Conservation (phyloP, 2,888 invertebrate species). For the Limnephilus auricula region DNA sequence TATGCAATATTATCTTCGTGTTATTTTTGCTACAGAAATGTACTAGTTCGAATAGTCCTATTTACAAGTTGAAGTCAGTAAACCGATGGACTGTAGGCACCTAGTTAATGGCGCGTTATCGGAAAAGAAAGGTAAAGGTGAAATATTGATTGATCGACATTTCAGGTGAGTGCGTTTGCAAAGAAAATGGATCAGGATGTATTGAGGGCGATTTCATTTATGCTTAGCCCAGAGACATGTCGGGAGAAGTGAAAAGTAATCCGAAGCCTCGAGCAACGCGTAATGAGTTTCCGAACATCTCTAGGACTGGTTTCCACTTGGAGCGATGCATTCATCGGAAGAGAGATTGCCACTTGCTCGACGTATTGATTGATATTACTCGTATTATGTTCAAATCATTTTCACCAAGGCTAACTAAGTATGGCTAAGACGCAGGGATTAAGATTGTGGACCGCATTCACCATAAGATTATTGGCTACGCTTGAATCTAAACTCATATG, state of each 20-base stretch:
- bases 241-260: constrained; percentile 52
- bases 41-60: background rate
- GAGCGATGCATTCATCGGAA: constrained; percentile 19
- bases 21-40: too few relatives aligned
- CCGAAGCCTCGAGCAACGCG: constrained; percentile 46
- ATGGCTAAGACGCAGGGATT: too few relatives aligned
- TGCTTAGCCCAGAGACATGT: constrained; percentile 51
- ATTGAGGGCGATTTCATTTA: constrained; percentile 57
- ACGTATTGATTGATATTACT: background rate
- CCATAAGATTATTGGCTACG: too few relatives aligned
- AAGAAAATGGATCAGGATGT: constrained; percentile 49
- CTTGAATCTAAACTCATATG: background rate
- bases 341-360: constrained; percentile 17
- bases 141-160: constrained; percentile 19
- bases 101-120: background rate
- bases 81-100: background rate
- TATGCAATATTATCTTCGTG: too few relatives aligned
- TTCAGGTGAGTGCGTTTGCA: background rate
- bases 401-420: background rate
- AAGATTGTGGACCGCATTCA: too few relatives aligned
- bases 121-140: background rate
- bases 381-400: background rate
- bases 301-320: constrained; percentile 48
- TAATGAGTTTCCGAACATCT: constrained; percentile 51
- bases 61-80: background rate